These are phyloP conservation scores for Tokudaia muenninki DNA, from an alignment of 2,797 vertebrate genomes.

Conservation along the genomic window DNA sequence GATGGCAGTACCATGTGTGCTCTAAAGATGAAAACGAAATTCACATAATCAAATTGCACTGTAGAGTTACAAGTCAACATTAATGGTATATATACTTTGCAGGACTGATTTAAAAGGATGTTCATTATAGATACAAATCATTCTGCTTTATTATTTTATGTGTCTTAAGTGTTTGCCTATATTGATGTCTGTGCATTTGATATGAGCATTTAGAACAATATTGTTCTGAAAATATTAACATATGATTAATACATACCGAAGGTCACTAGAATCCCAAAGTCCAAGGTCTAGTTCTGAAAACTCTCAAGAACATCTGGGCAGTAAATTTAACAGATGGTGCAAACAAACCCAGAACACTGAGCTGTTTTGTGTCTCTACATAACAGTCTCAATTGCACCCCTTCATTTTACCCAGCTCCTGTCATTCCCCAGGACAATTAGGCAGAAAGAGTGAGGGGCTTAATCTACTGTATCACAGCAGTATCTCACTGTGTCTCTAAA, in stretches of 20 bases:
- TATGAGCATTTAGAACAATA: neutral
- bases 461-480: neutral
- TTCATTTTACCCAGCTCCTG: neutral
- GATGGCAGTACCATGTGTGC: conserved; percentile 54
- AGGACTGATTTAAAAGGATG: neutral
- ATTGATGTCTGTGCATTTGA: neutral
- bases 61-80: conserved; percentile 26
- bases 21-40: conserved; percentile 70
- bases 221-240: neutral
- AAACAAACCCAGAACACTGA: neutral
- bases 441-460: neutral
- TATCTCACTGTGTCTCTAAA: neutral
- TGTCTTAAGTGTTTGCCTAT: neutral
- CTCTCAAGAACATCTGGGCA: neutral
- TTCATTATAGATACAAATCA: conserved; percentile 26
- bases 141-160: neutral
- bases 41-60: conserved; percentile 57
- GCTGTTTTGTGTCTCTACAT: neutral
- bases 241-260: neutral
- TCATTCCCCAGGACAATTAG: neutral
- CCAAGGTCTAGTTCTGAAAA: neutral
- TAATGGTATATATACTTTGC: conserved; percentile 26
- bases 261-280: neutral
- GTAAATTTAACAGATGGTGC: neutral
- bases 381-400: neutral